Evolutionary conservation across 37 sponge, comb jelly and placozoan species (phyloP), one percentile per base, ranked within the genome.

Genomic region (Halisarca cf. caerulea): DNA sequence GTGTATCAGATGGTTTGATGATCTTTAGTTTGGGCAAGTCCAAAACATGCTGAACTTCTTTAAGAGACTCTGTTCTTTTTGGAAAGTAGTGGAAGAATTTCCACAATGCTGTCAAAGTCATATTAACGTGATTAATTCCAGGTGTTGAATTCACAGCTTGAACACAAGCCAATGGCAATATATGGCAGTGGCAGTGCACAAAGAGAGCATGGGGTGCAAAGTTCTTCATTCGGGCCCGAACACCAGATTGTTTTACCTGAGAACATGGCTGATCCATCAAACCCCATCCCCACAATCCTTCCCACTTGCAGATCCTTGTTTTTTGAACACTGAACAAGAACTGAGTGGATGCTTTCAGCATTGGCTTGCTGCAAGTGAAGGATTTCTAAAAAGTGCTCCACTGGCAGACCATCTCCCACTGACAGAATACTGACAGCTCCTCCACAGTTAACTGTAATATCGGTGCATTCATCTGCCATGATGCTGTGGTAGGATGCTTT

Each of bases 401-500:
- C 80, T 78, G 89, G 92, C 37, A 82, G 51, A 7, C 92, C 92
- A 92, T 88, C 77, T 84, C 92, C 89, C 86, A 92, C 24, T 86
- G 80, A 82, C 86, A 92, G 71, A 85, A 81, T 27, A 88, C 40
- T 38, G 88, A 88, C 72, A 92, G 41, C 81, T 92, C 92, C 80
- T 92, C 92, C 41, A 92, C 51, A 75, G 86, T 92, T n/a, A n/a
- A n/a, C n/a, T 81, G 88, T 37, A 82, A 91, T 73, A 61, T 91
- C 88, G 57, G 84, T 88, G 60, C 92, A 85, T 53, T 92, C 92
- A 85, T 92, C 86, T 82, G 89, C 92, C 71, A 92, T 74, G 61
- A 88, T 72, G 39, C 89, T 85, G 47, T 60, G 88, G 70, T 83
- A 62, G 30, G 33, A 39, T 79, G 86, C 87, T 64, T 70, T 83